A percentile compares a stretch with the other conserved stretches of the same genome.
These are phyloP conservation scores for Esperia sulphurella DNA, from an alignment of 2,888 invertebrate species.

Conservation along the genomic window DNA sequence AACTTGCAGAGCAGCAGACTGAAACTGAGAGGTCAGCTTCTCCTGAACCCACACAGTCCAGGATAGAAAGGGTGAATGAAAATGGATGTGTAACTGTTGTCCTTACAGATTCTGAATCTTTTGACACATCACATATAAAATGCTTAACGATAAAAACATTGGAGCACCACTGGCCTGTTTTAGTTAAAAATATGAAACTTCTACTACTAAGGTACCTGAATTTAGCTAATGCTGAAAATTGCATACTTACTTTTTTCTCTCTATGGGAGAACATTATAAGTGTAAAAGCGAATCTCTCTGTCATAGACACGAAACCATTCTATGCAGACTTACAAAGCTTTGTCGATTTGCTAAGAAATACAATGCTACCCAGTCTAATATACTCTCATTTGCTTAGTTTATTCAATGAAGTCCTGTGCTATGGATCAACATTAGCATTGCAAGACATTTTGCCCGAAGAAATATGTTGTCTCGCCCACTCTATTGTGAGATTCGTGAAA, in stretches of 20 bases:
- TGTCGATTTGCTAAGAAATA: slow-evolving; percentile 84
- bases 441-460: slow-evolving; percentile 94
- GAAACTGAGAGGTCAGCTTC: slow-evolving; percentile 47
- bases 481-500: slow-evolving; percentile 91
- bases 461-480: slow-evolving; percentile 91
- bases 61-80: slow-evolving; percentile 66
- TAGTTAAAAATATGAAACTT: slow-evolving; percentile 85
- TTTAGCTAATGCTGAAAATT: slow-evolving; percentile 82
- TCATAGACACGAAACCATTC: slow-evolving; percentile 93
- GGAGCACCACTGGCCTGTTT: slow-evolving; percentile 90
- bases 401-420: slow-evolving; percentile 94
- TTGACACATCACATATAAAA: slow-evolving; percentile 92
- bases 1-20: slow-evolving; percentile 42
- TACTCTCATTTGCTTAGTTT: slow-evolving; percentile 91
- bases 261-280: slow-evolving; percentile 95
- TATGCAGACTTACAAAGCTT: slow-evolving; percentile 91
- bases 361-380: slow-evolving; percentile 87
- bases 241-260: slow-evolving; percentile 89
- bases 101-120: slow-evolving; percentile 88
- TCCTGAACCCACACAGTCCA: slow-evolving; percentile 50
- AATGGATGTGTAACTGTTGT: slow-evolving; percentile 80
- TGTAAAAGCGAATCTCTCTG: slow-evolving; percentile 92
- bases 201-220: slow-evolving; percentile 79
- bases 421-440: slow-evolving; percentile 92
- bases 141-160: slow-evolving; percentile 91